Base-by-base conservation (phyloP, 1,140 invertebrate species). In the Ceratosolen solmsi region DNA sequence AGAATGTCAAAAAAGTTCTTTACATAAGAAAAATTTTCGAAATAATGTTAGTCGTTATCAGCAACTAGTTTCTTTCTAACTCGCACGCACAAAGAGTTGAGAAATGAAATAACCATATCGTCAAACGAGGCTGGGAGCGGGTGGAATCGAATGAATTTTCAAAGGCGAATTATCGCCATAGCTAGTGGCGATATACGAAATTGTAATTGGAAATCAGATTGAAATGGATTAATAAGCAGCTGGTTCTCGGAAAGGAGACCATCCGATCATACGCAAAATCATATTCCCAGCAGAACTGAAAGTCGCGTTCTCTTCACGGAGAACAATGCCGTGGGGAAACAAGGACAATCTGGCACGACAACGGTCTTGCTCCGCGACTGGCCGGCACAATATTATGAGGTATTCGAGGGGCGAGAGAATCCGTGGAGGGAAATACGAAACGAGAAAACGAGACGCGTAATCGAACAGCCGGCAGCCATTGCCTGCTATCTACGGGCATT, bases 391-490 rank as follows among this genome's bases (percentile, higher is more conserved):
- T 68, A 68, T 68, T 33, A 38, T 38, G 33, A 68, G 63, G 63
- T 22, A 54, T 9, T 68, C 33, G 63, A 27, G 9, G 9, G 4
- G 30, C 60, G 11, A 36, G 60, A 60, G n/a, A 54, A 54, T 15
- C 68, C 1, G n/a, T n/a, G 5, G 22, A 49, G 25, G 70, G 22
- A 71, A 71, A 71, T 49, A 30, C 70, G 41, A 85, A 86, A 86
- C 85, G 86, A 86, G 86, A 85, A 54, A 88, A 84, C 88, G 88
- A 88, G 87, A 89, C 87, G 80, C 85, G 86, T 87, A 84, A 86
- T 84, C 79, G 82, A n/a, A n/a, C n/a, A n/a, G 84, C 74, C 83
- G 80, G 86, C 88, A 87, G 85, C 85, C 84, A 81, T 85, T 83
- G 85, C 86, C 85, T 78, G 83, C 81, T 88, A 89, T 89, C 87